Percentiles rank a stretch among this genome's conserved stretches.
These are phyloP conservation scores for Rhinopomastus cyanomelas DNA, from an alignment of 2,113 vertebrate species.

Conservation along the genomic window DNA sequence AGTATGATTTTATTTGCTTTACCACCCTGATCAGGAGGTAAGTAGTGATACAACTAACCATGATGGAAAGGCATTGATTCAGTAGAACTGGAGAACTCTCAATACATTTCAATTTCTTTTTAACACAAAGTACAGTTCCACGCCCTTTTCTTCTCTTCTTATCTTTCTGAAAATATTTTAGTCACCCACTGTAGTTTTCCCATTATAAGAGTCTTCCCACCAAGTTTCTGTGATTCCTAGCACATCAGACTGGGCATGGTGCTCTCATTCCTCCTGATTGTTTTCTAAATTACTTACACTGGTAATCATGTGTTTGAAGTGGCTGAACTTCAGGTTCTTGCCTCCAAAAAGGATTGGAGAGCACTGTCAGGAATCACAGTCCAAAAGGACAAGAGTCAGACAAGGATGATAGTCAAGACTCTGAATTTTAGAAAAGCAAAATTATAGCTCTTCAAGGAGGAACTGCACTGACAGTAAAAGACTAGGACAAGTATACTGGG, in stretches of 20 bases:
- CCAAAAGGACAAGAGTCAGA: no score
- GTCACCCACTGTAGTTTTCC: background rate
- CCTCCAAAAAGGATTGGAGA: background rate
- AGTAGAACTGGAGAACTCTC: background rate
- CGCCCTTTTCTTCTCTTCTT: background rate
- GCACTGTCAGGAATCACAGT: no score
- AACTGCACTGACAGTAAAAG: no score
- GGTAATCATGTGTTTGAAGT: background rate
- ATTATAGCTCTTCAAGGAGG: no score
- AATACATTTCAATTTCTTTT: background rate
- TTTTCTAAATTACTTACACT: background rate
- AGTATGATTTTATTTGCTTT: background rate
- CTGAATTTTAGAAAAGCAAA: no score
- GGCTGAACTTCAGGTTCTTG: background rate
- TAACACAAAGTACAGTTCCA: background rate
- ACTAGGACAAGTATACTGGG: no score
- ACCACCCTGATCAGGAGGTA: background rate
- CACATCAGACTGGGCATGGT: background rate
- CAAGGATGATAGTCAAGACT: no score
- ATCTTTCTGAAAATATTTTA: background rate
- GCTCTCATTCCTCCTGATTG: background rate
- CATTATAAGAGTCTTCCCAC: background rate
- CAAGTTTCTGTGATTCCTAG: background rate
- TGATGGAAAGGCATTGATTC: no score
- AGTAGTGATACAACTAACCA: no score